Evolutionary conservation across 2,797 vertebrate species (phyloP).

Genomic region (Prionace glauca): DNA sequence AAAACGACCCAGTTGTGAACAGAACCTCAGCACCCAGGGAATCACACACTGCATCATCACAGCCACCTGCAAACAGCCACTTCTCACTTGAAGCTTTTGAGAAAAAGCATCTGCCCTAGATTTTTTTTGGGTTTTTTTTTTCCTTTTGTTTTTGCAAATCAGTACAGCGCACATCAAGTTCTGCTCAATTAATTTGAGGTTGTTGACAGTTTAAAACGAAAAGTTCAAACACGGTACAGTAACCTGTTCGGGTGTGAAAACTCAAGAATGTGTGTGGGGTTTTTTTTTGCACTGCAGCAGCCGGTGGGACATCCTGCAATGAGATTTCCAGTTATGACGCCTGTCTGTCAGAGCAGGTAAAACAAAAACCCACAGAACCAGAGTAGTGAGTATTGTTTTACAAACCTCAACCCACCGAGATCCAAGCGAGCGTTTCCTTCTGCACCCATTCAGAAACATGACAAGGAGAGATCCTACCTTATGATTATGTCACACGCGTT

Average conservation of each 20-base stretch:
- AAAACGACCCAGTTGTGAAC: background rate
- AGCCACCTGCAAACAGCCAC: background rate
- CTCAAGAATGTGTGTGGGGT: background rate
- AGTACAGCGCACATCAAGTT: background rate
- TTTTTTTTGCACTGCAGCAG: background rate
- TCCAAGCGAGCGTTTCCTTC: background rate
- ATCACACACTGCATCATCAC: conserved; percentile 8
- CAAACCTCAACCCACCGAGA: conserved; percentile 22
- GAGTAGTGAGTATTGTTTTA: background rate
- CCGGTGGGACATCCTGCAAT: background rate
- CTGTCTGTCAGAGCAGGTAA: background rate
- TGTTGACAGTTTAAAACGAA: background rate
- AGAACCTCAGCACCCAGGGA: conserved; percentile 9
- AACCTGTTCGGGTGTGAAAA: conserved; percentile 11
- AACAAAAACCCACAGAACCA: conserved; percentile 14
- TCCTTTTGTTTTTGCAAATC: background rate
- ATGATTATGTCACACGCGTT: background rate
- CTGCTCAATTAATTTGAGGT: background rate
- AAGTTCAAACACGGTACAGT: background rate
- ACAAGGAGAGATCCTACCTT: background rate
- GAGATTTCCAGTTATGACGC: background rate
- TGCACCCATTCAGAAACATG: background rate
- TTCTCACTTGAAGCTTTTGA: background rate
- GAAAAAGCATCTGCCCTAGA: background rate
- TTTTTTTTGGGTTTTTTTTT: background rate